Evolutionary conservation across 1,140 invertebrate species (phyloP).

Genomic region (Calliopsis andreniformis): DNA sequence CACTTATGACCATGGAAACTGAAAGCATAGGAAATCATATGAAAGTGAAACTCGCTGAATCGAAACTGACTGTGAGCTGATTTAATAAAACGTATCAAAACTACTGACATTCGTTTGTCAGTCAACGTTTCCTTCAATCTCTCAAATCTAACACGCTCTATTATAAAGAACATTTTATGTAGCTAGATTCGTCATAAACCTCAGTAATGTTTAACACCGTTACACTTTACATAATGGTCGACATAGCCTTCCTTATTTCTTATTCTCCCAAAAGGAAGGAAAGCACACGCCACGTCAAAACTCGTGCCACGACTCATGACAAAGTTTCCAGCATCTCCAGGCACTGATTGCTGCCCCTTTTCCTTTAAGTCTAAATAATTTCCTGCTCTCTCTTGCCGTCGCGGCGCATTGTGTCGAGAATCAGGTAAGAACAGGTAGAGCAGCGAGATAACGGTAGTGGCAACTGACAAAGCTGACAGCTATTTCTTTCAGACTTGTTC

Average conservation of each 20-base stretch:
- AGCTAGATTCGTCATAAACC: constrained; percentile 11
- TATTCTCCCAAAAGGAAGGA: constrained; percentile 3
- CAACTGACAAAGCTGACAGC: constrained; percentile 60
- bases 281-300: constrained; percentile 38
- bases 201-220: not conserved
- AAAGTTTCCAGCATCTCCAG: constrained; percentile 27
- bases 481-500: constrained; percentile 49
- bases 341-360: constrained; percentile 20
- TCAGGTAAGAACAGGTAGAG: constrained; percentile 52
- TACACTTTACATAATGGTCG: constrained; percentile 25
- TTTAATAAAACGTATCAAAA: too few relatives aligned
- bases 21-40: too few relatives aligned
- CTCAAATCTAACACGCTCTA: too few relatives aligned
- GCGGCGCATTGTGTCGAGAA: constrained; percentile 4
- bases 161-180: not conserved
- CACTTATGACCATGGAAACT: too few relatives aligned
- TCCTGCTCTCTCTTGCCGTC: not conserved
- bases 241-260: constrained; percentile 17
- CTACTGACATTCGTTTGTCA: too few relatives aligned
- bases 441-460: constrained; percentile 60
- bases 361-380: constrained; percentile 39
- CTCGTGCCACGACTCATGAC: not conserved
- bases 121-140: not conserved
- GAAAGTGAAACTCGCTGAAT: too few relatives aligned
- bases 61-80: too few relatives aligned